Conservation (phyloP, 2,113 vertebrate genomes). For the Pipa parva region DNA sequence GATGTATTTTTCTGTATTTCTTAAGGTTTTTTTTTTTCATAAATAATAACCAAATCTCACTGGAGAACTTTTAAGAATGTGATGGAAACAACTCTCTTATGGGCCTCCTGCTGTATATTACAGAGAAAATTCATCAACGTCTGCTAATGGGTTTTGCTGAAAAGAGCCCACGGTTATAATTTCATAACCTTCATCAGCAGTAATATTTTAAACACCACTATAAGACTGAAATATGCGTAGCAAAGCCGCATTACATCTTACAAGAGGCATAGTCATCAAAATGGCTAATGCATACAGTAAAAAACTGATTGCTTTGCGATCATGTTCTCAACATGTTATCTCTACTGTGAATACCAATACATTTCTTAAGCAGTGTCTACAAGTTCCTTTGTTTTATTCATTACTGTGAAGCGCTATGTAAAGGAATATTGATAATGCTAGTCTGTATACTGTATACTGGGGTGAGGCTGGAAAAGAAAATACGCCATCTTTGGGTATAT, state of each 20-base stretch:
- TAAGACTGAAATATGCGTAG: background rate
- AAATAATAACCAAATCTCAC: conserved; percentile 8
- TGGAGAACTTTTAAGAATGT: conserved; percentile 15
- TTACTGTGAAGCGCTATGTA: no score
- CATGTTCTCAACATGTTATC: background rate
- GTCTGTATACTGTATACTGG: no score
- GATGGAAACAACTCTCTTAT: conserved; percentile 7
- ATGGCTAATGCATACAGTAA: background rate
- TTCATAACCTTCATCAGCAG: conserved; percentile 28
- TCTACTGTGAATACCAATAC: background rate
- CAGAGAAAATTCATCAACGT: conserved; percentile 22
- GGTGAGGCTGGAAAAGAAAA: no score
- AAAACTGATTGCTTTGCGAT: background rate
- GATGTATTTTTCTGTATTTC: background rate
- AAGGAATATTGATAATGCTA: no score
- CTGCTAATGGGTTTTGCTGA: conserved; percentile 30
- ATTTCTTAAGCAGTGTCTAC: no score
- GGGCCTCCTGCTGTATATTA: conserved; percentile 18
- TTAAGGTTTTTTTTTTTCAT: background rate
- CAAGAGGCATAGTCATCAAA: background rate
- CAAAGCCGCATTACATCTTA: background rate
- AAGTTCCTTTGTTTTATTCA: no score
- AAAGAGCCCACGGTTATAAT: conserved; percentile 31
- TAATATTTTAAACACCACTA: conserved; percentile 31
- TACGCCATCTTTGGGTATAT: no score